Percentiles rank a stretch among this genome's conserved stretches.
Conservation (phyloP, 2,888 invertebrate species). For the Keiferia lycopersicella region DNA sequence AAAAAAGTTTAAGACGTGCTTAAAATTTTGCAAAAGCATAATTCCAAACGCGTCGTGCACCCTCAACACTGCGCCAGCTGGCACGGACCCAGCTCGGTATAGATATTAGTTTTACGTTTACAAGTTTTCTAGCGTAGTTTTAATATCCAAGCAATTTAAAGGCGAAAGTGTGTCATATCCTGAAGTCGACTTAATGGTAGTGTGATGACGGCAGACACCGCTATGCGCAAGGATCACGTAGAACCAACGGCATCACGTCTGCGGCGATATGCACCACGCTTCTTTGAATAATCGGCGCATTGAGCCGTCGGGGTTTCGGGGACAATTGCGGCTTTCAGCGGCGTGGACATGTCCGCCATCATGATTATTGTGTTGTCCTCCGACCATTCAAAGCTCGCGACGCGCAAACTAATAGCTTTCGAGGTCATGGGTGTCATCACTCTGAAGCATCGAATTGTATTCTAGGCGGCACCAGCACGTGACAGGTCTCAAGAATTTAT, state of each 20-base stretch:
- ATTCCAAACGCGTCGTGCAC: not conserved
- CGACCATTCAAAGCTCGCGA: conserved; percentile 18
- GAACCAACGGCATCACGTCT: conserved; percentile 63
- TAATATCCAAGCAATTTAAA: conserved; percentile 32
- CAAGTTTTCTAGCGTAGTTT: conserved; percentile 3
- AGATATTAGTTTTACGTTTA: not conserved
- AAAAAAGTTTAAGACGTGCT: conserved; percentile 5
- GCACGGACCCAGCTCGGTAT: not conserved
- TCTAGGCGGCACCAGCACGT: conserved; percentile 9
- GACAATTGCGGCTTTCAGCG: conserved; percentile 31
- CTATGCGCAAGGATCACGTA: conserved; percentile 71
- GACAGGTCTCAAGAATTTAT: conserved; percentile 15
- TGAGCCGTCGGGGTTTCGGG: conserved; percentile 41
- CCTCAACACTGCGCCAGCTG: not conserved
- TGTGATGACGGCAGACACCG: conserved; percentile 61
- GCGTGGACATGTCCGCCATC: conserved; percentile 20
- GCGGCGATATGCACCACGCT: conserved; percentile 49
- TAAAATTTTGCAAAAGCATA: not conserved
- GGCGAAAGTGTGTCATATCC: conserved; percentile 67
- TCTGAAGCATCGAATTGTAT: conserved; percentile 12
- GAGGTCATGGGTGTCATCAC: conserved; percentile 15
- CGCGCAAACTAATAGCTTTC: conserved; percentile 18
- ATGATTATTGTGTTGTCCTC: conserved; percentile 22
- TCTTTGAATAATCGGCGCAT: conserved; percentile 70
- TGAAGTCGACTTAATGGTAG: conserved; percentile 61